A percentile compares a stretch with the other conserved stretches of the same genome.
phyloP scores from a whole-genome alignment of 2,797 vertebrate genomes.

The Brachymystax lenok region DNA sequence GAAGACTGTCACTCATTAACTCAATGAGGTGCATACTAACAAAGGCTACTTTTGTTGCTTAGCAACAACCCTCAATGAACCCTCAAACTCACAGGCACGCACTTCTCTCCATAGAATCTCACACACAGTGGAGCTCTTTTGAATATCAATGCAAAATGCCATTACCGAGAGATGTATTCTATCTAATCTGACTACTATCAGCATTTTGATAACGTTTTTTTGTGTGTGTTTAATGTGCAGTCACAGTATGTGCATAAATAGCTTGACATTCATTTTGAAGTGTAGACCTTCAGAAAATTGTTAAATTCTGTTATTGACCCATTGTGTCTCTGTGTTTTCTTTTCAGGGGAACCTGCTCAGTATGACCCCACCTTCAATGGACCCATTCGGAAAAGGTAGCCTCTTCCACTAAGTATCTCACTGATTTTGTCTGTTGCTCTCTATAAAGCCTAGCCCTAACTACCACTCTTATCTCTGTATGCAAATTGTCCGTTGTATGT shows the following conservation, averaged over 20 bases:
- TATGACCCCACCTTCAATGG: constrained; percentile 82
- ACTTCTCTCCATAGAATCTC: neutral
- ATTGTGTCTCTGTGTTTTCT: constrained; percentile 17
- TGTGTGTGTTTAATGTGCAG: neutral
- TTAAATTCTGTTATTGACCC: neutral
- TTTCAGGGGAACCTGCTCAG: constrained; percentile 75
- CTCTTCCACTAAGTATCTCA: neutral
- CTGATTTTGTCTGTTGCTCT: constrained; percentile 13
- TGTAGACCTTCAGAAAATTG: neutral
- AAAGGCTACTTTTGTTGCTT: neutral
- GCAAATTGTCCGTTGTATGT: neutral
- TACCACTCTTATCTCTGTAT: neutral
- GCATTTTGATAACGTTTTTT: neutral
- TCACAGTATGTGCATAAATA: neutral
- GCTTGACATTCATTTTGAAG: constrained; percentile 1
- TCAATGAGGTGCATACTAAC: constrained; percentile 1
- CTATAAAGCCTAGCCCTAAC: constrained; percentile 6
- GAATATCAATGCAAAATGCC: neutral
- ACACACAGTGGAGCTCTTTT: neutral
- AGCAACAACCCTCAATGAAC: constrained; percentile 2
- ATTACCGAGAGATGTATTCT: neutral
- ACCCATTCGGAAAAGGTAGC: constrained; percentile 82
- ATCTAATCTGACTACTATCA: neutral
- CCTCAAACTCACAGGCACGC: constrained; percentile 1
- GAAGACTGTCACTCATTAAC: constrained; percentile 38